phyloP scores from a whole-genome alignment of 1,140 invertebrate species.

The Popillia japonica region DNA sequence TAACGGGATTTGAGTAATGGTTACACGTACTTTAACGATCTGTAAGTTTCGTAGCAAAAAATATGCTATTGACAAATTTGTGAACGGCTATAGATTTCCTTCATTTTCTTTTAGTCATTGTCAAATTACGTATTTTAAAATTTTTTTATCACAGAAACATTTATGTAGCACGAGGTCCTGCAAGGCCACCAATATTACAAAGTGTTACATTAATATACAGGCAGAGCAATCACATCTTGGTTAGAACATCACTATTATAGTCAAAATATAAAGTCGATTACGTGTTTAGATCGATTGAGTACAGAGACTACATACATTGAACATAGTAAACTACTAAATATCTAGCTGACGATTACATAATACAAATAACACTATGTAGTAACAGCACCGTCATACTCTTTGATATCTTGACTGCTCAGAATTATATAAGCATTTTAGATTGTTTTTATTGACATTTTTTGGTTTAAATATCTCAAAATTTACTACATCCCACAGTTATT shows the following conservation, averaged over 20 bases:
- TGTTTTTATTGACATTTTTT: too few relatives aligned
- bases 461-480: too few relatives aligned
- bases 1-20: not conserved
- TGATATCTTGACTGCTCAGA: too few relatives aligned
- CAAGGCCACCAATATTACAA: slow-evolving; percentile 37
- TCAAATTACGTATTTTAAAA: slow-evolving; percentile 22
- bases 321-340: too few relatives aligned
- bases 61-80: slow-evolving; percentile 3
- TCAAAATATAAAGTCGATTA: too few relatives aligned
- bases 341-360: too few relatives aligned
- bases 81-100: not conserved
- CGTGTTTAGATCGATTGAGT: too few relatives aligned
- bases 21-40: not conserved
- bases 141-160: slow-evolving; percentile 39
- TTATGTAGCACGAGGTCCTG: slow-evolving; percentile 40
- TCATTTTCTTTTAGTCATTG: not conserved
- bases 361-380: too few relatives aligned
- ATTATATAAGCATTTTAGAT: too few relatives aligned
- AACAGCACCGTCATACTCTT: too few relatives aligned
- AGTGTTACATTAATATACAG: slow-evolving; percentile 17
- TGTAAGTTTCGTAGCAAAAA: slow-evolving; percentile 32
- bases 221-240: slow-evolving; percentile 5
- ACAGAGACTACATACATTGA: too few relatives aligned
- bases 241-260: not conserved
- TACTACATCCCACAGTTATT: too few relatives aligned